Percentiles rank a stretch among this genome's conserved stretches.
Evolutionary conservation across 2,113 vertebrate species (phyloP).

Genomic region (Sapajus apella): DNA sequence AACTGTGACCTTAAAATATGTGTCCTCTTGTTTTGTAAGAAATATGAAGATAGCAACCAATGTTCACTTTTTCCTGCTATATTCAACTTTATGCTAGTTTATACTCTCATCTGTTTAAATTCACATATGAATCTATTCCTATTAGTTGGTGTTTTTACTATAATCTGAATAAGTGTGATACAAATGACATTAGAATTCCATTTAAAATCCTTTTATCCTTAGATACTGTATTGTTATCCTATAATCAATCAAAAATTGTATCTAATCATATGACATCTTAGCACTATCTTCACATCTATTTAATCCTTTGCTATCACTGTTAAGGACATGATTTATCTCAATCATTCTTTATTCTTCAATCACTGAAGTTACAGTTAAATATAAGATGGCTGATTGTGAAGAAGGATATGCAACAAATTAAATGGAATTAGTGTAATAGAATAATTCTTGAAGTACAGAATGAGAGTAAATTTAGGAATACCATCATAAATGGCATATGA

Average conservation of each 20-base stretch:
- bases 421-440: background rate
- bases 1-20: background rate
- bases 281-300: background rate
- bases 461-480: background rate
- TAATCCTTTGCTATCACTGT: background rate
- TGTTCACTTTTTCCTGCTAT: background rate
- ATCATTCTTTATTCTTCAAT: too few relatives aligned
- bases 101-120: background rate
- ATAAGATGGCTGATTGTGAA: background rate
- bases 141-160: background rate
- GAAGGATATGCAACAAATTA: background rate
- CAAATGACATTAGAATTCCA: background rate
- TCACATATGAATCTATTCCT: background rate
- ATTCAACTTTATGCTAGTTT: background rate
- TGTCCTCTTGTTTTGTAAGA: background rate
- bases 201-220: constrained; percentile 9
- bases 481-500: background rate
- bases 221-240: background rate
- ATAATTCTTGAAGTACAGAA: background rate
- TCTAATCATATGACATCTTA: background rate
- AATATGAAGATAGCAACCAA: background rate
- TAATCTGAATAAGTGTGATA: background rate
- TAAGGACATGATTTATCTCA: background rate
- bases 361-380: background rate
- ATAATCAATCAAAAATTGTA: background rate